Base-by-base conservation (phyloP, 2,888 invertebrate genomes). In the Fragum sueziense region DNA sequence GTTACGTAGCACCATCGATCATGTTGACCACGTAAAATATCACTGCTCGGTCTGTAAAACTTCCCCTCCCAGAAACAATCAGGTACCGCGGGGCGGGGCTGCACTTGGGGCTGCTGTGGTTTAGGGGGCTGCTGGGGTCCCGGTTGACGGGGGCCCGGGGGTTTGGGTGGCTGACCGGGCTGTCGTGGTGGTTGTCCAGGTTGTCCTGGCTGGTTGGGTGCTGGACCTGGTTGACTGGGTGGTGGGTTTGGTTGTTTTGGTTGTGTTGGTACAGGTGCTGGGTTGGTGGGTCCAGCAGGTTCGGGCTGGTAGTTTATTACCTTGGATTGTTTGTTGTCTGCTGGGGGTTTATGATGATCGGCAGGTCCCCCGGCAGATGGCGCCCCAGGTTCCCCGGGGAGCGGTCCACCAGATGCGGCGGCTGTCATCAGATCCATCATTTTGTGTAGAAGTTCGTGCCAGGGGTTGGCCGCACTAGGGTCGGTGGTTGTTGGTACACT, bases 1-100 rank as follows among this genome's bases (percentile, higher is more conserved):
- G 84, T 84, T 0, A 84, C 84, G 57, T 84, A 84, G 51, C 84
- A 84, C 84, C 84, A 84, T 20, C 80, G 70, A 47, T 84, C 84
- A 47, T 84, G 84, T 67, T 84, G 84, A 14, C 84, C 84, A n/a
- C 84, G 41, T 6, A 84, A 76, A 57, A 84, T 84, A 34, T 84
- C 84, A 70, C 79, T 84, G 20, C 84, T 80, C 4, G 84, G 84
- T 41, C 74, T 51, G 68, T 84, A 84, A 68, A 76, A 84, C 14
- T 67, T 57, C 3, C 75, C 74, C 37, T 84, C 84, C 74, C 76
- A 84, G 79, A 79, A 84, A 74, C 84, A 84, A 54, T 84, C 80
- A 34, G 78, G 68, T 29, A 79, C 57, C 2, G 74, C 65, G 11
- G 75, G 73, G n/a, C 74, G 20, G 14, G 62, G 2, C 17, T 47